Evolutionary conservation across 2,113 vertebrate genomes (phyloP).

Genomic region (Erythrocercus mccallii): DNA sequence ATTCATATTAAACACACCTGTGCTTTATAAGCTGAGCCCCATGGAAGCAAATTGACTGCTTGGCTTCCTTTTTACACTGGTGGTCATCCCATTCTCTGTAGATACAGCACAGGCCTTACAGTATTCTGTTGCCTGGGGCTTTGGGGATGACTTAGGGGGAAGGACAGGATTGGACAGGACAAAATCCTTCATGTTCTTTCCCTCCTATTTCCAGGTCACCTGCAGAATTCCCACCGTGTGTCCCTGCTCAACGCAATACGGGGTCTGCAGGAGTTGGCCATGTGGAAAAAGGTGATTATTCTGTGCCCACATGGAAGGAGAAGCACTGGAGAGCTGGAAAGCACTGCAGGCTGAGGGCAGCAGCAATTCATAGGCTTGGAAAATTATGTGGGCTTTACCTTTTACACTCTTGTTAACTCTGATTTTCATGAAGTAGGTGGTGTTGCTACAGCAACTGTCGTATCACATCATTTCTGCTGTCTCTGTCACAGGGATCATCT

Average conservation of each 20-base stretch:
- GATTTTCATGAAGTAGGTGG: conserved; percentile 72
- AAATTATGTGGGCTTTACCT: conserved; percentile 62
- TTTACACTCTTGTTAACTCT: conserved; percentile 64
- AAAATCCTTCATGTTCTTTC: no score
- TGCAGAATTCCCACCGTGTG: not conserved
- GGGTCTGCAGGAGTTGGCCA: not conserved
- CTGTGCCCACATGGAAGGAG: not conserved
- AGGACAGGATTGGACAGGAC: not conserved
- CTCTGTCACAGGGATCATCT: conserved; percentile 66
- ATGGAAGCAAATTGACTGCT: not conserved
- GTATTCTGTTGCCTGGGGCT: not conserved
- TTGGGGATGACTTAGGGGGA: not conserved
- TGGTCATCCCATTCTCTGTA: not conserved
- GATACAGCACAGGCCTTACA: not conserved
- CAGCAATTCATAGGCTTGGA: conserved; percentile 22
- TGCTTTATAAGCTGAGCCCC: not conserved
- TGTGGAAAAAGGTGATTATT: not conserved
- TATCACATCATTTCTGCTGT: conserved; percentile 68
- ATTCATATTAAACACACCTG: not conserved
- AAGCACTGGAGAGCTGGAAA: not conserved
- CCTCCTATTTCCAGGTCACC: not conserved
- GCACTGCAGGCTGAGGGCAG: conserved; percentile 44
- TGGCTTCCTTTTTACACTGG: not conserved
- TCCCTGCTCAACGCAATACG: not conserved
- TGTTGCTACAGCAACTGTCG: conserved; percentile 80